Evolutionary conservation across 2,797 vertebrate genomes (phyloP), one percentile per base, ranked within the genome.

Genomic region (Ctenochaetus hawaiiensis): DNA sequence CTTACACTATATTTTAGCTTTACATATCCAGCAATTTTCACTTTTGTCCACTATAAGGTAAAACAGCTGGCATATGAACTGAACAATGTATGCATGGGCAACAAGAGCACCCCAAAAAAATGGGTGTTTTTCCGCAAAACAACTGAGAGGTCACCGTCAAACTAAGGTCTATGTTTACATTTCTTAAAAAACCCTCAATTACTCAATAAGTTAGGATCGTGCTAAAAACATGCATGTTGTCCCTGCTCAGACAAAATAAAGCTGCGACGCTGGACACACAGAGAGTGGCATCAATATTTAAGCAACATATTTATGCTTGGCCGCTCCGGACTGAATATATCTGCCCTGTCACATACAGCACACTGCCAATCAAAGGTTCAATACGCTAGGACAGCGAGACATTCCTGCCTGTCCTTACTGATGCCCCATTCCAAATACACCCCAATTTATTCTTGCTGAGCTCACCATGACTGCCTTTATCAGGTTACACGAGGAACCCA

Each of bases 211-310:
- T 23, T 49, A 0, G n/a, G 23, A 9, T 5, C 5, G 20, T 57
- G 44, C 53, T 51, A 37, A 4, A 16, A 20, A 49, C 39, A 16
- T 20, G 34, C 17, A 17, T 49, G 2, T 39, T 26, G 47, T 18
- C 13, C 23, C 8, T 26, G 41, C 48, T 69, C 23, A 65, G n/a
- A 71, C 49, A 61, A 47, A 26, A 16, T 51, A 51, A 23, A 65
- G 59, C 66, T 64, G 70, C 60, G n/a, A 57, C 47, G 60, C 48
- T 74, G 41, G 16, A 66, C 57, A 58, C 72, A 81, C 41, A 41
- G 63, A 39, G 56, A 30, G 45, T 14, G 26, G 34, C 75, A 91
- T 94, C 91, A 91, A 93, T 92, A 94, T 93, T 93, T 89, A 87
- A 90, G 86, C 82, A 56, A 43, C 49, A 64, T 18, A 59, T 84